Conservation (phyloP, 2,888 invertebrate species). For the Zele albiditarsus region DNA sequence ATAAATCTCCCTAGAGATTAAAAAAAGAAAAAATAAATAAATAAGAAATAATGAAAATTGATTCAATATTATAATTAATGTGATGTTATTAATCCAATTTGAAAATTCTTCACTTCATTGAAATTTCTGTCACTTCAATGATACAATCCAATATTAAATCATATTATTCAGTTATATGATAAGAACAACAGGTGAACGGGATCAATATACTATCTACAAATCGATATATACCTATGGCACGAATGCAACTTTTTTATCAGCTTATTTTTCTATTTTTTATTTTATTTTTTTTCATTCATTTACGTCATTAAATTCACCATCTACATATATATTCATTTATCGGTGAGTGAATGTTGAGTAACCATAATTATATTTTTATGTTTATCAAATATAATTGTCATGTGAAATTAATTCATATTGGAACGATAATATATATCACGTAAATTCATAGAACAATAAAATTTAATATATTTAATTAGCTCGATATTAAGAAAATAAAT, state of each 20-base stretch:
- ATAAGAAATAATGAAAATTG: neutral
- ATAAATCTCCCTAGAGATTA: neutral
- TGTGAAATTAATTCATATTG: neutral
- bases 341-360: neutral
- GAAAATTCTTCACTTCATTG: neutral
- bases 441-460: conserved; percentile 10
- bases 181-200: neutral
- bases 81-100: neutral
- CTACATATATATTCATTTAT: neutral
- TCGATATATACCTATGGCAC: neutral
- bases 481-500: conserved; percentile 2
- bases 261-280: neutral
- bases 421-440: neutral
- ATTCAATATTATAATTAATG: neutral
- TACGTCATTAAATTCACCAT: neutral
- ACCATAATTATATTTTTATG: neutral
- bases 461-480: conserved; percentile 13
- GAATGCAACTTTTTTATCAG: neutral
- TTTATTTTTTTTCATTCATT: neutral
- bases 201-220: neutral
- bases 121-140: neutral
- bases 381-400: neutral
- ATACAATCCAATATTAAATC: neutral
- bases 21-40: neutral
- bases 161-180: neutral